Base-by-base conservation (phyloP, 1,140 invertebrate genomes). In the Bombus difficillimus region DNA sequence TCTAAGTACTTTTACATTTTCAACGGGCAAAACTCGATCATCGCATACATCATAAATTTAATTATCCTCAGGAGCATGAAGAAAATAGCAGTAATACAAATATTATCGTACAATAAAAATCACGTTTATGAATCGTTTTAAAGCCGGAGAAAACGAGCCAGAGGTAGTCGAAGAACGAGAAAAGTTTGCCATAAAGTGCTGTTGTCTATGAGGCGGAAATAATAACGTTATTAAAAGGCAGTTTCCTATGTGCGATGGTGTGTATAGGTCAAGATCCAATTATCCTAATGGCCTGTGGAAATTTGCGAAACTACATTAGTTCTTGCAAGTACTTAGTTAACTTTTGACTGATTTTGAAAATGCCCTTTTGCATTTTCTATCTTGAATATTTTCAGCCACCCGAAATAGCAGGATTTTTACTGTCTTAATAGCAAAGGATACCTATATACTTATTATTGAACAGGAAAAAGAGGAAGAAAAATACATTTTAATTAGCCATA, bases 291-390 rank as follows among this genome's bases (percentile, higher is more conserved):
- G 88, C 81, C 86, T 83, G 69, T 77, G 68, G 83, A 83, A 92
- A 93, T 88, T 93, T 83, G 80, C 69, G 76, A 89, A 93, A 92
- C 92, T 90, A 93, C 88, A 92, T 91, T 92, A 78, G 64, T 85
- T 84, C 76, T 66, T 76, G 69, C 64, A 85, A 86, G 91, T 83
- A 92, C 18, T 66, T 22, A 75, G 83, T 87, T 90, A 47, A 92
- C 39, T 92, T 92, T 89, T 76, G 90, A 91, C 85, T 90, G 90
- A 87, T 93, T 92, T 88, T 80, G 62, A 86, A 83, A 89, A 86
- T 90, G 88, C 88, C 57, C 78, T 10, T 25, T 22, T 10, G 8
- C 88, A 64, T 43, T 69, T 53, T 37, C 15, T 18, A 18, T 5
- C 47, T 18, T 47, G 6, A 47, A 47, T 47, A 47, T 47, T 47